Evolutionary conservation across 2,113 vertebrate species (phyloP), one percentile per base, ranked within the genome.

Genomic region (Rousettus leschenaultii): DNA sequence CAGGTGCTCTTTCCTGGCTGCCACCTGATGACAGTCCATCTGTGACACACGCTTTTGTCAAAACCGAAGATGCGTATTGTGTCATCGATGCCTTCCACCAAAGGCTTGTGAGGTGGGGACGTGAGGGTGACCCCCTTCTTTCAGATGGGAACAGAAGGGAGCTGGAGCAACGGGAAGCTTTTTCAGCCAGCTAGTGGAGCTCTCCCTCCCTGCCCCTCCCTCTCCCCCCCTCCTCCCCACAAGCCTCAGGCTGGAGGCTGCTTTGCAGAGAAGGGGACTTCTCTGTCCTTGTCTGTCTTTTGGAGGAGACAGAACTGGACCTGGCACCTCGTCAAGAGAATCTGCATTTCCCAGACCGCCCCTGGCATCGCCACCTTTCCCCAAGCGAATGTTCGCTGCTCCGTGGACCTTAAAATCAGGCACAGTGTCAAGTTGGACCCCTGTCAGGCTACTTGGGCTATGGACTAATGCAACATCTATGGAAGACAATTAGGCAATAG

Each of bases 321-420:
- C 55, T 63, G 77, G 86, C 90, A 24, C 3, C 0, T 66, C 73
- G 33, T 87, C 55, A 61, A 84, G 57, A 88, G 40, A 22, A 26
- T 48, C 38, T 4, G 6, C 16, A 3, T 55, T 88, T 70, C 51
- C 91, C 93, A 94, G 77, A 26, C 35, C 4, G 16, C 40, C 38
- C 43, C 78, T 63, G 86, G 87, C 65, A 11, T 21, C 5, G 0
- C 1, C 18, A 0, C 24, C 2, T 24, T 24, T 43, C 40, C 68
- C 68, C 6, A 12, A 77, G 63, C 0, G 3, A 84, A 22, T 38
- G n/a, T 15, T 73, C 75, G 9, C 13, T 51, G 70, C 70, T 71
- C 86, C 14, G 30, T 35, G 83, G 70, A 61, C 91, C 57, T 93
- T 59, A 38, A 86, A 77, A 74, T 65, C 82, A 43, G 53, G 92